A percentile compares a stretch with the other conserved stretches of the same genome.
Conservation (phyloP, 2,888 invertebrate species). For the Ophioninae sp. region DNA sequence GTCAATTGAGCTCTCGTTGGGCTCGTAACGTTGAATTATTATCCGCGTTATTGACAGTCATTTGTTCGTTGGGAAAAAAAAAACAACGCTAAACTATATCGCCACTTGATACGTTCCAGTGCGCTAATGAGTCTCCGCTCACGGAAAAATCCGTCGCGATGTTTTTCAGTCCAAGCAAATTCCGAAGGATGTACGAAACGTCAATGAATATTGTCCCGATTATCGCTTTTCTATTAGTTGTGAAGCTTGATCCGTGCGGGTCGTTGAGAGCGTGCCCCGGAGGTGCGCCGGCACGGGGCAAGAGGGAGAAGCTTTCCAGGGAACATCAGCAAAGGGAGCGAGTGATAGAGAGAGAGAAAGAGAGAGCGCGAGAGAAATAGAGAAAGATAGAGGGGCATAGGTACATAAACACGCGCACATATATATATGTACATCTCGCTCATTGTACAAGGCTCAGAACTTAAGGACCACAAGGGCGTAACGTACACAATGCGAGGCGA, state of each 20-base stretch:
- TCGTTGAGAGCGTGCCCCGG: slow-evolving; percentile 56
- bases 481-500: not conserved
- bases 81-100: no score
- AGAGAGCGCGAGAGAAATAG: no score
- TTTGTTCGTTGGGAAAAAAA: not conserved
- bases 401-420: slow-evolving; percentile 5
- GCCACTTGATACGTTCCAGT: no score
- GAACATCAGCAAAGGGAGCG: slow-evolving; percentile 33
- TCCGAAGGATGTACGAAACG: slow-evolving; percentile 35
- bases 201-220: slow-evolving; percentile 61
- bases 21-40: not conserved
- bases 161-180: slow-evolving; percentile 8
- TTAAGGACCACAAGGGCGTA: slow-evolving; percentile 36
- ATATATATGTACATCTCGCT: slow-evolving; percentile 13
- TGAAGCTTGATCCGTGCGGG: slow-evolving; percentile 60
- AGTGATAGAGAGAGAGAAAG: slow-evolving; percentile 7
- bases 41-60: not conserved
- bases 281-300: slow-evolving; percentile 42
- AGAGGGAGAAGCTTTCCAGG: slow-evolving; percentile 50
- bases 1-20: slow-evolving; percentile 13
- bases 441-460: slow-evolving; percentile 3
- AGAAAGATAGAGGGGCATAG: no score
- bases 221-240: slow-evolving; percentile 62
- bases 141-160: not conserved
- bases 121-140: no score